Evolutionary conservation across 1,140 invertebrate genomes (phyloP).

Genomic region (Alviniconcha marisindica): DNA sequence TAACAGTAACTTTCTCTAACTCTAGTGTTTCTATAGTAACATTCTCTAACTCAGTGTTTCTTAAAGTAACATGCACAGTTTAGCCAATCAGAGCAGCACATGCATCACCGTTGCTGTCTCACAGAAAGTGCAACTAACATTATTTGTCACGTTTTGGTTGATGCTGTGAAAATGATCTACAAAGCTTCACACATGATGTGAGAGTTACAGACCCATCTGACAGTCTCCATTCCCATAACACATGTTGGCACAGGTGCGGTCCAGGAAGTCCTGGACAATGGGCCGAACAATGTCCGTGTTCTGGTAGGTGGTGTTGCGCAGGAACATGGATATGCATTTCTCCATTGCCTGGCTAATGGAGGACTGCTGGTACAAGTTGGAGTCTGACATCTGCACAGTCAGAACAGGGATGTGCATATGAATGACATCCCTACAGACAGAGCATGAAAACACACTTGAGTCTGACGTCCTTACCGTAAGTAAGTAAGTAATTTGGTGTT

Average conservation of each 20-base stretch:
- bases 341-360: background rate
- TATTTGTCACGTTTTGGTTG: no score
- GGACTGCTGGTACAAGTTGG: background rate
- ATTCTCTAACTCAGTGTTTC: no score
- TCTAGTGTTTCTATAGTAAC: no score
- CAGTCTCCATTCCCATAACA: slow-evolving; percentile 40
- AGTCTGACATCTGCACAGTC: background rate
- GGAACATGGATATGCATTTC: background rate
- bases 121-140: no score
- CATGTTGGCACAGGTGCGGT: slow-evolving; percentile 37
- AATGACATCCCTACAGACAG: background rate
- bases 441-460: no score
- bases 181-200: background rate
- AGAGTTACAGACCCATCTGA: background rate
- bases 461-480: no score
- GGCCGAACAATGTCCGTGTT: background rate
- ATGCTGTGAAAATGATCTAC: no score
- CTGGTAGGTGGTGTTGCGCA: slow-evolving; percentile 29
- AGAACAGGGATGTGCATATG: background rate
- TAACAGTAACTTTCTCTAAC: no score
- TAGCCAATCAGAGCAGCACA: no score
- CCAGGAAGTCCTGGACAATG: slow-evolving; percentile 3
- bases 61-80: no score
- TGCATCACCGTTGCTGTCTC: no score
- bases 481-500: no score